phyloP scores from a whole-genome alignment of 2,797 vertebrate species.

The Varecia variegata region DNA sequence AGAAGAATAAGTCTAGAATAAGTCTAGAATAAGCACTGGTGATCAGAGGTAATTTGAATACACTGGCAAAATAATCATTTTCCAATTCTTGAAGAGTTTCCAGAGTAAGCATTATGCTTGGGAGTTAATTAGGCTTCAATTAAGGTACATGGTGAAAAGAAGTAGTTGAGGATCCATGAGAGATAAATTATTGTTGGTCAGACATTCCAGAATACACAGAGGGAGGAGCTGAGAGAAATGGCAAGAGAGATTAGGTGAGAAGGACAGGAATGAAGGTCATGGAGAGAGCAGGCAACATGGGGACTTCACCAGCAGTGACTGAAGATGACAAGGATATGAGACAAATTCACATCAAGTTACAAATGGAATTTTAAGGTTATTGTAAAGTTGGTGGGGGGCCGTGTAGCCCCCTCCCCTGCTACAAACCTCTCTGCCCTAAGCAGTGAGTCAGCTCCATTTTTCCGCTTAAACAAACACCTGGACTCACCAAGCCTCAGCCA shows the following conservation, averaged over 20 bases:
- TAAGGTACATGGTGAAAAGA: neutral
- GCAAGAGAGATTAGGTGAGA: neutral
- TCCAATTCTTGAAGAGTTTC: neutral
- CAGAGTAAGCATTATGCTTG: neutral
- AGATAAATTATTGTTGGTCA: neutral
- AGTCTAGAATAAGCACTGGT: neutral
- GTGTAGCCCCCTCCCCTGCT: too few relatives aligned
- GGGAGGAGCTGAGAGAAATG: neutral
- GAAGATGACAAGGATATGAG: neutral
- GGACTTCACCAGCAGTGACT: neutral
- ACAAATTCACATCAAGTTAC: neutral
- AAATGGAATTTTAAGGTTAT: neutral
- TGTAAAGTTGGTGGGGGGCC: too few relatives aligned
- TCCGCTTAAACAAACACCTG: too few relatives aligned
- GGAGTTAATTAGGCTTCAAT: neutral
- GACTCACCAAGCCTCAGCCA: too few relatives aligned
- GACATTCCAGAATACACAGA: neutral
- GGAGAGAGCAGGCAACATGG: neutral
- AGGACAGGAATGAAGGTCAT: neutral
- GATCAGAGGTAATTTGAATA: neutral
- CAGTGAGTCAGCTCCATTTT: too few relatives aligned
- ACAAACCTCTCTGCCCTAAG: too few relatives aligned
- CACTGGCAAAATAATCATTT: neutral
- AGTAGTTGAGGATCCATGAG: neutral
- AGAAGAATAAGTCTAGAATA: neutral